These are phyloP conservation scores for Lindbergichthys nudifrons DNA, from an alignment of 2,797 vertebrate genomes.

Conservation along the genomic window DNA sequence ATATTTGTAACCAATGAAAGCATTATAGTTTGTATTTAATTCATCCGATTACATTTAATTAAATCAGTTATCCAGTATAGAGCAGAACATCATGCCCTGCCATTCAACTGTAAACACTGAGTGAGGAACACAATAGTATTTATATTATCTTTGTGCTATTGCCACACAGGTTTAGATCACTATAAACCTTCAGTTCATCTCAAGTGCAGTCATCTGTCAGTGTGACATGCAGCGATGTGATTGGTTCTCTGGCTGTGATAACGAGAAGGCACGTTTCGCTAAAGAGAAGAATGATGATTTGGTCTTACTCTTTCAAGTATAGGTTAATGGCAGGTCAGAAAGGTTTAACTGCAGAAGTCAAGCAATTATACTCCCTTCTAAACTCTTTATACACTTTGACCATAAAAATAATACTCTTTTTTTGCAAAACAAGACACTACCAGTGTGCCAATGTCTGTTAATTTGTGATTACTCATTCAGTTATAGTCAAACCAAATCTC, in stretches of 20 bases:
- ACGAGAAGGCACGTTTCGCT: slow-evolving; percentile 6
- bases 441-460: slow-evolving; percentile 34
- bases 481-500: slow-evolving; percentile 4
- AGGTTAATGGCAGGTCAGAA: slow-evolving; percentile 12
- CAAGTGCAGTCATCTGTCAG: not conserved
- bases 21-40: no score
- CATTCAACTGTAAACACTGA: not conserved
- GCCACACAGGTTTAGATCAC: slow-evolving; percentile 4
- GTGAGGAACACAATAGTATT: not conserved
- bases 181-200: slow-evolving; percentile 4
- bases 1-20: no score
- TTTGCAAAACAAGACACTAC: slow-evolving; percentile 22
- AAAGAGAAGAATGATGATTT: slow-evolving; percentile 14
- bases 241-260: not conserved
- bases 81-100: not conserved
- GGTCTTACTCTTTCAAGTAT: slow-evolving; percentile 3
- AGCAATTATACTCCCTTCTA: not conserved
- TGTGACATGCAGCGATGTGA: not conserved
- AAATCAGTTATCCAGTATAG: no score
- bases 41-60: no score
- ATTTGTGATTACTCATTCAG: slow-evolving; percentile 38
- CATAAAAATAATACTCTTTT: not conserved
- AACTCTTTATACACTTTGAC: not conserved
- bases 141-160: slow-evolving; percentile 1
- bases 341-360: not conserved